Percentiles rank a stretch among this genome's conserved stretches.
These are phyloP conservation scores for Piezodorus guildinii DNA, from an alignment of 1,140 invertebrate genomes.

Conservation along the genomic window DNA sequence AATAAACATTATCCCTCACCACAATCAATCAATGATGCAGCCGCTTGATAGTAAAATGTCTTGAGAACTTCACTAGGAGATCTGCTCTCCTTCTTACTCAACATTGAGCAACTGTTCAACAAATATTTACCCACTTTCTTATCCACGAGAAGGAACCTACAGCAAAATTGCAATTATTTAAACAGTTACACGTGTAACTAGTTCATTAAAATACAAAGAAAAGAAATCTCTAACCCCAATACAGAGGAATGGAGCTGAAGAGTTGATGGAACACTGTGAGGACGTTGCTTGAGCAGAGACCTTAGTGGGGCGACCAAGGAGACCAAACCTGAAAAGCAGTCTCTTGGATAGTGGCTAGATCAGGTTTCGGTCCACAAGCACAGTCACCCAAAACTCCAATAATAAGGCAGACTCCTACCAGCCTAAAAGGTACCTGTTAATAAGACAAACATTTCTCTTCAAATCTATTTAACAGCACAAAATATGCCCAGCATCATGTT, in stretches of 20 bases:
- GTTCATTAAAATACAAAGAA: neutral
- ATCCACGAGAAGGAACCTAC: constrained; percentile 57
- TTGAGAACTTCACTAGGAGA: constrained; percentile 54
- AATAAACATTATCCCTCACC: too few species aligned
- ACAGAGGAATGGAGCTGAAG: constrained; percentile 49
- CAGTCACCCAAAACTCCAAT: constrained; percentile 58
- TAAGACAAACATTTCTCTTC: too few species aligned
- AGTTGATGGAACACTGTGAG: constrained; percentile 48
- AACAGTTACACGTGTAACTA: neutral
- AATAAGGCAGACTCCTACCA: constrained; percentile 61
- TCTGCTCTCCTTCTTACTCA: constrained; percentile 39
- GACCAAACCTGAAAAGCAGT: constrained; percentile 61
- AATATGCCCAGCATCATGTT: too few species aligned
- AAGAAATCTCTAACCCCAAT: constrained; percentile 39
- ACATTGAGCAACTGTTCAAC: constrained; percentile 38
- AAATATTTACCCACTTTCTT: constrained; percentile 50
- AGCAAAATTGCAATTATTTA: constrained; percentile 28
- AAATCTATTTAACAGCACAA: too few species aligned
- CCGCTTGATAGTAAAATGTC: constrained; percentile 57
- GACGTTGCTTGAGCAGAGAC: constrained; percentile 45
- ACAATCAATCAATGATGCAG: neutral
- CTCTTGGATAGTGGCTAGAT: constrained; percentile 56
- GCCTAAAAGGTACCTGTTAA: constrained; percentile 60
- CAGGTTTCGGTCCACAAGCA: constrained; percentile 67
- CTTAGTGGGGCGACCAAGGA: constrained; percentile 53